Evolutionary conservation across 2,888 invertebrate species (phyloP), one percentile per base, ranked within the genome.

Genomic region (Pyrocoelia pectoralis): DNA sequence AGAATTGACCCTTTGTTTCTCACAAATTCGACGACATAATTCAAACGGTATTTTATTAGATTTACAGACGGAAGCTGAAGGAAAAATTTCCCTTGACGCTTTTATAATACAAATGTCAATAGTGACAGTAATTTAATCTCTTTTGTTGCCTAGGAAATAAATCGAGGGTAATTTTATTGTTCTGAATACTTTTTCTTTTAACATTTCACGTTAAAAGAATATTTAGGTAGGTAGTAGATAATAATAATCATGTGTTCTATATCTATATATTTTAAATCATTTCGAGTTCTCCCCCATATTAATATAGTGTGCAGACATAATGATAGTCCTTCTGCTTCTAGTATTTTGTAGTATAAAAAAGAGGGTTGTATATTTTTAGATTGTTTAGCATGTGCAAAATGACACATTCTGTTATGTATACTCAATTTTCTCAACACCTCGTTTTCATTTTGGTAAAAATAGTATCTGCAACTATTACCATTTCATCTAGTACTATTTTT

Each of bases 401-500:
- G 33, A 33, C n/a, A 33, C 33, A 33, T 33, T 33, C 8, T 33
- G 33, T 8, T 33, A n/a, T 33, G n/a, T 6, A 33, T 33, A 10
- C 33, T 33, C n/a, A n/a, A 8, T 33, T 33, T 33, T 33, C 8
- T n/a, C 33, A n/a, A 33, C 33, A 33, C 33, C 33, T 33, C 33
- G 33, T 33, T 8, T 33, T 33, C 2, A 33, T 33, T n/a, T n/a
- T n/a, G n/a, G 9, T 8, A 33, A 33, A 2, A 6, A n/a, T 4
- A 33, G 8, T 33, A 40, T n/a, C n/a, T 18, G 12, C 29, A 38
- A n/a, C 18, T 1, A 17, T 53, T 24, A 24, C 54, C 56, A 63
- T 57, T 56, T 66, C 49, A 43, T 41, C 53, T 24, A 6, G 3
- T 24, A 24, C n/a, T n/a, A n/a, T n/a, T n/a, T n/a, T n/a, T n/a